phyloP scores from a whole-genome alignment of 2,113 vertebrate genomes.

The Rhinoderma darwinii region DNA sequence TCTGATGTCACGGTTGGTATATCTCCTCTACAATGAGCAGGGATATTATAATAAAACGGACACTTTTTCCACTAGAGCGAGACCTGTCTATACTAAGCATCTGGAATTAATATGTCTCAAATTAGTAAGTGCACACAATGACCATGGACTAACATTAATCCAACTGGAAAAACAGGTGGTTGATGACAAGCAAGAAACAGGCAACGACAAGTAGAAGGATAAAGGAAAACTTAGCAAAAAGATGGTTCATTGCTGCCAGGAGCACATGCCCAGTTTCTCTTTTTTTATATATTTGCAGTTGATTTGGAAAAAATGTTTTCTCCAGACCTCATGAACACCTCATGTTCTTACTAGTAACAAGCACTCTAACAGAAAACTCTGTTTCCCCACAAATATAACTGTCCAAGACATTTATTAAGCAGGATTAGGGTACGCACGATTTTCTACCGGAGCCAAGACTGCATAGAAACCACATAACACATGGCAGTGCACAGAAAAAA shows the following conservation, averaged over 20 bases:
- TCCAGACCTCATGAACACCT: not conserved
- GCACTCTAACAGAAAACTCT: not conserved
- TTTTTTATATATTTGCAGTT: not conserved
- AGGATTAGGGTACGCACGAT: not conserved
- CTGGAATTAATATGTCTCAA: not conserved
- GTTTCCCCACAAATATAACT: not conserved
- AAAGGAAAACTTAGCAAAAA: not conserved
- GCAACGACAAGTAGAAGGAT: not conserved
- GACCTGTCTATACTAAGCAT: not conserved
- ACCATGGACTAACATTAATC: not conserved
- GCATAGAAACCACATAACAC: not conserved
- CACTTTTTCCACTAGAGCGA: not conserved
- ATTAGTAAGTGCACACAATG: not conserved
- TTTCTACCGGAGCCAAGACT: not conserved
- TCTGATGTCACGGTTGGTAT: not conserved
- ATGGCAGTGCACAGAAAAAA: not conserved
- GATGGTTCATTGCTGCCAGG: not conserved
- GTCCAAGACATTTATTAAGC: not conserved
- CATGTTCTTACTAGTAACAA: not conserved
- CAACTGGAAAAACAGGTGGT: constrained; percentile 9
- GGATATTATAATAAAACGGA: not conserved
- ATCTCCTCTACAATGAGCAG: not conserved
- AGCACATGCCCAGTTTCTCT: not conserved
- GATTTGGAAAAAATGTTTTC: not conserved
- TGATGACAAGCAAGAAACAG: not conserved